These are phyloP conservation scores for Thymelicus lineola DNA, from an alignment of 2,888 invertebrate genomes.

Conservation along the genomic window DNA sequence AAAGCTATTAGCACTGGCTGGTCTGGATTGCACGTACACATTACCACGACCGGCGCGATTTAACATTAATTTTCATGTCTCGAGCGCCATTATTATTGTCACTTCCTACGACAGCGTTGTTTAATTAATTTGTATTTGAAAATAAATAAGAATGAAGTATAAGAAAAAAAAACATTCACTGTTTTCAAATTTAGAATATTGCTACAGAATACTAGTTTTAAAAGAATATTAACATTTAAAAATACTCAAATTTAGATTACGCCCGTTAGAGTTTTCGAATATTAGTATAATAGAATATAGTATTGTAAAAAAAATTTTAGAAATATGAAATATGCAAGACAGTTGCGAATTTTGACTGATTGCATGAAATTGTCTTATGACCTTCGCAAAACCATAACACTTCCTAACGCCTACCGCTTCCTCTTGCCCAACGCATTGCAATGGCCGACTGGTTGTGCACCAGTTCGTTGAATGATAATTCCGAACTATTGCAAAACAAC, in stretches of 20 bases:
- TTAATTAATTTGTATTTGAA: not conserved
- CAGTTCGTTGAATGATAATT: conserved; percentile 82
- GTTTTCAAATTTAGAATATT: not conserved
- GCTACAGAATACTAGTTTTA: not conserved
- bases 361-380: conserved; percentile 60
- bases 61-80: conserved; percentile 30
- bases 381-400: conserved; percentile 71
- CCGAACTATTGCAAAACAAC: conserved; percentile 76
- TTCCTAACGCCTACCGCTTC: conserved; percentile 73
- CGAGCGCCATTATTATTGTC: conserved; percentile 25
- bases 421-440: conserved; percentile 69
- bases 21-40: conserved; percentile 19
- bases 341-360: conserved; percentile 18
- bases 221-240: too few relatives aligned
- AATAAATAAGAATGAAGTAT: too few relatives aligned
- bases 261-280: too few relatives aligned
- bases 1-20: conserved; percentile 32
- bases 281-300: too few relatives aligned
- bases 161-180: too few relatives aligned
- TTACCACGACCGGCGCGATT: conserved; percentile 27
- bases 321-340: not conserved
- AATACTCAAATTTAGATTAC: too few relatives aligned
- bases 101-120: not conserved
- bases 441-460: conserved; percentile 74
- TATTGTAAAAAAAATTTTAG: not conserved